Evolutionary conservation across 2,888 invertebrate genomes (phyloP).

Genomic region (Schizaphis graminum): DNA sequence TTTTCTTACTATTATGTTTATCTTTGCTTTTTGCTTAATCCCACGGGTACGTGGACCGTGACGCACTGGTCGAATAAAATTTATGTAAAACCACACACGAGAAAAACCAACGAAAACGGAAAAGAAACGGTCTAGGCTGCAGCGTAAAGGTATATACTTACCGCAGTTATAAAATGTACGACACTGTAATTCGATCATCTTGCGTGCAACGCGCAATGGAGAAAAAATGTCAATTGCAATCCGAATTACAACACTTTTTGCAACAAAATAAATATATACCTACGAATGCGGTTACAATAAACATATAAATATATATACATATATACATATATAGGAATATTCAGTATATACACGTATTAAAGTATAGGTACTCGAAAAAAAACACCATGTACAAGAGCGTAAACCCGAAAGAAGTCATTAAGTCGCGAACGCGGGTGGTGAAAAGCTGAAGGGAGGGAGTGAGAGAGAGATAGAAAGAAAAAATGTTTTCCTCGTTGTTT

Average conservation of each 20-base stretch:
- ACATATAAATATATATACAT: background rate
- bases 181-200: constrained; percentile 39
- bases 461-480: background rate
- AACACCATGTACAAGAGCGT: background rate
- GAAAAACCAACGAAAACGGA: constrained; percentile 24
- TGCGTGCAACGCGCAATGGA: background rate
- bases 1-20: background rate
- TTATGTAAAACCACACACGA: background rate
- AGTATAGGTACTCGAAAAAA: background rate
- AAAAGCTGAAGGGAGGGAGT: background rate
- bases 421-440: background rate
- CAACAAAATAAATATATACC: background rate
- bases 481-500: constrained; percentile 53
- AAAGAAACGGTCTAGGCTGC: background rate
- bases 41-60: background rate
- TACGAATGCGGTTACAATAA: background rate
- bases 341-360: background rate
- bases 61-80: constrained; percentile 13
- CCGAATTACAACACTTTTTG: constrained; percentile 34
- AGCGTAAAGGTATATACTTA: background rate
- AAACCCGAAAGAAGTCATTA: background rate
- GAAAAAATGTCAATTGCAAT: background rate
- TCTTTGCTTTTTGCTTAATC: constrained; percentile 35
- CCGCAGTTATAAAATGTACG: background rate
- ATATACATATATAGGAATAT: background rate